These are phyloP conservation scores for Pangasianodon gigas DNA, from an alignment of 2,113 vertebrate genomes.

Conservation along the genomic window DNA sequence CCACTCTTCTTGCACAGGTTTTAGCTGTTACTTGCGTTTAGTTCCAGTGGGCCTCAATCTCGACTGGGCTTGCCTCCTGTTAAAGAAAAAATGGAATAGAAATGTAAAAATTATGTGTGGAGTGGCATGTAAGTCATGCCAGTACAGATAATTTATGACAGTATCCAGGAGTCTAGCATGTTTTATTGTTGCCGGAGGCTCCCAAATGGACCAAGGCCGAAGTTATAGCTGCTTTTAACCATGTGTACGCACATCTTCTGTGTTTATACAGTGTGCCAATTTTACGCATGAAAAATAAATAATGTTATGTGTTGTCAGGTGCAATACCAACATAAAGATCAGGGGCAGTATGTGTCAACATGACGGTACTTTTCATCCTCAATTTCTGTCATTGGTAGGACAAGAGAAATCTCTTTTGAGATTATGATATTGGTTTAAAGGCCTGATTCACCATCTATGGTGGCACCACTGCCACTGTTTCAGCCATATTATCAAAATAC, in stretches of 20 bases:
- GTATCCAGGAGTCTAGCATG: background rate
- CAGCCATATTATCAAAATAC: background rate
- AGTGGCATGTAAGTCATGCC: background rate
- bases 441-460: background rate
- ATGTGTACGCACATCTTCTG: background rate
- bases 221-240: background rate
- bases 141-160: slow-evolving; percentile 13
- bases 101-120: background rate
- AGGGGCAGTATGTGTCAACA: background rate
- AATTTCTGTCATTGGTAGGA: background rate
- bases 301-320: background rate
- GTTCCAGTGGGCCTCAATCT: background rate
- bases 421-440: background rate
- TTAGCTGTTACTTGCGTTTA: background rate
- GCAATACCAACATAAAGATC: background rate
- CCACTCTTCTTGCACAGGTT: background rate
- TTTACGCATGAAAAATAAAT: background rate
- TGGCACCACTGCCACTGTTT: background rate
- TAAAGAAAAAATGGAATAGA: background rate
- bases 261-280: background rate
- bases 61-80: background rate
- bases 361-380: background rate
- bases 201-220: background rate
- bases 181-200: background rate
- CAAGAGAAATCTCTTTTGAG: background rate